Evolutionary conservation across 2,888 invertebrate genomes (phyloP).

Genomic region (Mythimna loreyi): DNA sequence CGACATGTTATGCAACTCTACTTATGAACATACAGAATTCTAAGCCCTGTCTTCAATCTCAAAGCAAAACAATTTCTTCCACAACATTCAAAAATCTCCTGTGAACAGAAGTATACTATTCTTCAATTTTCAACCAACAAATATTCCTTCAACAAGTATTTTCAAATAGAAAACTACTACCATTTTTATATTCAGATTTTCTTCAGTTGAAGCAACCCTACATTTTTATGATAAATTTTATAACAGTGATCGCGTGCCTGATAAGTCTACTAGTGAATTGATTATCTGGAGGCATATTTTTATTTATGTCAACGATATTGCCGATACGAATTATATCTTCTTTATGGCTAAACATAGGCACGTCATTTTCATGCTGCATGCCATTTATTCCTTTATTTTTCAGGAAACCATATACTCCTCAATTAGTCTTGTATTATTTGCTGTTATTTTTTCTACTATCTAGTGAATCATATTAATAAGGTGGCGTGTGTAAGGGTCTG

Average conservation of each 20-base stretch:
- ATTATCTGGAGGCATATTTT: constrained; percentile 44
- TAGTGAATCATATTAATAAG: not conserved
- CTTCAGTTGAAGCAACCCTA: constrained; percentile 44
- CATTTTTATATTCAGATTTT: not conserved
- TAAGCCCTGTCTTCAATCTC: not conserved
- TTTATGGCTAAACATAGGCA: constrained; percentile 22
- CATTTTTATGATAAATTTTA: constrained; percentile 56
- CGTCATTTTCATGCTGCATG: constrained; percentile 21
- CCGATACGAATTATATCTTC: constrained; percentile 22
- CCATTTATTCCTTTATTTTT: constrained; percentile 4
- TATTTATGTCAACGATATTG: constrained; percentile 45
- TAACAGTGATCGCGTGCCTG: constrained; percentile 63
- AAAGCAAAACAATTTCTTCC: too few relatives aligned
- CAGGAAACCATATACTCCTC: not conserved
- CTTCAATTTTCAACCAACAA: not conserved
- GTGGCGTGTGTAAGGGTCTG: not conserved
- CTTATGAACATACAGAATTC: not conserved
- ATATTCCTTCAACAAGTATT: not conserved
- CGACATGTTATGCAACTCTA: not conserved
- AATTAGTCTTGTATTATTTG: not conserved
- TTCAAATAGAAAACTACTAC: not conserved
- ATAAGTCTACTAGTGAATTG: constrained; percentile 57
- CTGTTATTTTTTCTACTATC: not conserved
- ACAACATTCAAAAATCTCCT: not conserved
- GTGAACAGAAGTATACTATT: not conserved